phyloP scores from a whole-genome alignment of 2,797 vertebrate species.

The Melanotaenia parkinsoni region DNA sequence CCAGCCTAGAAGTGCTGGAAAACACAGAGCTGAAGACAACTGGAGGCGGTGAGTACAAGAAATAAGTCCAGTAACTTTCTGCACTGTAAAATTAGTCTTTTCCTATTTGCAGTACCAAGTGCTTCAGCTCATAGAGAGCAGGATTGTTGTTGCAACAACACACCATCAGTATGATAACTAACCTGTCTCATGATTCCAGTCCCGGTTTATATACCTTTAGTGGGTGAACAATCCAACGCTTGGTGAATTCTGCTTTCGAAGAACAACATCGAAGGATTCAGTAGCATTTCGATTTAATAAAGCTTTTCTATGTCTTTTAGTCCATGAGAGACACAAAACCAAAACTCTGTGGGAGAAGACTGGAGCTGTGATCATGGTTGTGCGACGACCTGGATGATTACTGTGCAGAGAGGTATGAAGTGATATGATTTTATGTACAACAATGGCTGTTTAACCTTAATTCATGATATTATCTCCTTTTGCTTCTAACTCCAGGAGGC shows the following conservation, averaged over 20 bases:
- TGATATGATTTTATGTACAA: neutral
- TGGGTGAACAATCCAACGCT: neutral
- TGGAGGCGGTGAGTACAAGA: constrained; percentile 57
- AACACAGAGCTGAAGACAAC: constrained; percentile 71
- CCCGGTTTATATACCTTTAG: too few species aligned
- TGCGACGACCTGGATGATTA: constrained; percentile 93
- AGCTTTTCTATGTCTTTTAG: constrained; percentile 35
- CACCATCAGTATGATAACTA: neutral
- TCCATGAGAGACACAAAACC: constrained; percentile 81
- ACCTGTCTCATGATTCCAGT: neutral
- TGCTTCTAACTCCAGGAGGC: constrained; percentile 56
- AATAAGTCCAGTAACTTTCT: neutral
- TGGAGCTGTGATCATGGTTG: constrained; percentile 91
- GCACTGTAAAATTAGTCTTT: neutral
- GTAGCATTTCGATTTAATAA: constrained; percentile 4
- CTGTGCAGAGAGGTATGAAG: constrained; percentile 92
- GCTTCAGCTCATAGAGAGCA: neutral
- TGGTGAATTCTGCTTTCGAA: neutral
- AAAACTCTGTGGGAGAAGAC: constrained; percentile 87
- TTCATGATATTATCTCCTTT: neutral
- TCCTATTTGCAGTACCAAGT: too few species aligned
- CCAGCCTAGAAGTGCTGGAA: constrained; percentile 62
- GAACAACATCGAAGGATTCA: neutral
- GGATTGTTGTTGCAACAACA: neutral
- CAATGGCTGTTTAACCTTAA: neutral